Conservation (phyloP, 2,888 invertebrate genomes). For the Falcaria lacertinaria region DNA sequence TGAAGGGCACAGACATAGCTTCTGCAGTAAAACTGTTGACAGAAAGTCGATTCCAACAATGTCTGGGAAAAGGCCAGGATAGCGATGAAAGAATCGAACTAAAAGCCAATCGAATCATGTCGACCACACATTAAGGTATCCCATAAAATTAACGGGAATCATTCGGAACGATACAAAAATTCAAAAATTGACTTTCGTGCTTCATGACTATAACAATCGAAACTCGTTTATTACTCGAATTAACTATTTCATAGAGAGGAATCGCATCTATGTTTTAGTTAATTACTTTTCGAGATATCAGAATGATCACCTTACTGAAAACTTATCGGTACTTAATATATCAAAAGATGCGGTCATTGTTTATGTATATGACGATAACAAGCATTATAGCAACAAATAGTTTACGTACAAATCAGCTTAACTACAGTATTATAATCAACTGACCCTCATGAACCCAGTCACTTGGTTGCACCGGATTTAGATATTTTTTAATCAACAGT, state of each 20-base stretch:
- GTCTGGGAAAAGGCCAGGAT: neutral
- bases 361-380: constrained; percentile 24
- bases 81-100: constrained; percentile 17
- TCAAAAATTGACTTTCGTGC: constrained; percentile 49
- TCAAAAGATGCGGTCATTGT: constrained; percentile 2
- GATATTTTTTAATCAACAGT: constrained; percentile 2
- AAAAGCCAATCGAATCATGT: constrained; percentile 54
- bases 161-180: constrained; percentile 33
- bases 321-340: constrained; percentile 1
- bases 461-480: constrained; percentile 16
- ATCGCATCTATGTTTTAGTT: constrained; percentile 28
- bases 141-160: constrained; percentile 64
- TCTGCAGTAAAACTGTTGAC: too few species aligned
- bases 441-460: constrained; percentile 39
- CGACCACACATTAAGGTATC: constrained; percentile 60
- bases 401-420: constrained; percentile 36
- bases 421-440: constrained; percentile 50
- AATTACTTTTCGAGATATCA: constrained; percentile 20
- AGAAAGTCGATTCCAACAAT: neutral
- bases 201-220: constrained; percentile 53
- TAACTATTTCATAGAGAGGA: constrained; percentile 45
- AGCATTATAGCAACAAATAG: constrained; percentile 41
- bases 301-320: constrained; percentile 17
- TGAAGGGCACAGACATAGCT: too few species aligned
- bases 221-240: constrained; percentile 50